A percentile compares a stretch with the other conserved stretches of the same genome.
phyloP scores from a whole-genome alignment of 2,797 vertebrate species.

The Pseudotriccus pelzelni region DNA sequence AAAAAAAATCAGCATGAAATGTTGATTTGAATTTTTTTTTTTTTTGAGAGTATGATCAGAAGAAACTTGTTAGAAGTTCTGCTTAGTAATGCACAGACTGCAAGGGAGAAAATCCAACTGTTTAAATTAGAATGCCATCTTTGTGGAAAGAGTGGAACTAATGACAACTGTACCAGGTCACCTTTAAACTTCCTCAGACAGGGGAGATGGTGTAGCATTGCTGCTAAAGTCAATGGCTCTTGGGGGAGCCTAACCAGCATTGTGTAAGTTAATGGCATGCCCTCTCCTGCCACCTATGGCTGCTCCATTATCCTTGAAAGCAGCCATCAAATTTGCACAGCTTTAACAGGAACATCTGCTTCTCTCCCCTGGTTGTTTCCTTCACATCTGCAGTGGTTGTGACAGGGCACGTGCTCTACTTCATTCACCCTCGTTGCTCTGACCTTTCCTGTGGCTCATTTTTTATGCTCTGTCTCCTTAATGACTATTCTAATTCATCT shows the following conservation, averaged over 20 bases:
- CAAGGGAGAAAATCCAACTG: background rate
- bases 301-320: conserved; percentile 33
- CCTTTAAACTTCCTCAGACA: background rate
- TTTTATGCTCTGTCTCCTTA: conserved; percentile 45
- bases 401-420: background rate
- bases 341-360: conserved; percentile 17
- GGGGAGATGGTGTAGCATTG: background rate
- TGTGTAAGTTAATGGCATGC: background rate
- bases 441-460: conserved; percentile 46
- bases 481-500: conserved; percentile 42
- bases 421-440: background rate
- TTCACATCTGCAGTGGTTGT: background rate
- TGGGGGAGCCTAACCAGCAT: background rate
- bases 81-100: background rate
- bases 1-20: background rate
- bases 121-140: background rate
- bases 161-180: background rate
- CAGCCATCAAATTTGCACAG: background rate
- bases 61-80: background rate
- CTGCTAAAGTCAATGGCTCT: conserved; percentile 26
- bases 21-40: background rate
- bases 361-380: background rate
- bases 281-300: background rate
- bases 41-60: background rate
- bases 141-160: conserved; percentile 1